phyloP scores from a whole-genome alignment of 2,888 invertebrate genomes.

The Aproaerema taeniolella region DNA sequence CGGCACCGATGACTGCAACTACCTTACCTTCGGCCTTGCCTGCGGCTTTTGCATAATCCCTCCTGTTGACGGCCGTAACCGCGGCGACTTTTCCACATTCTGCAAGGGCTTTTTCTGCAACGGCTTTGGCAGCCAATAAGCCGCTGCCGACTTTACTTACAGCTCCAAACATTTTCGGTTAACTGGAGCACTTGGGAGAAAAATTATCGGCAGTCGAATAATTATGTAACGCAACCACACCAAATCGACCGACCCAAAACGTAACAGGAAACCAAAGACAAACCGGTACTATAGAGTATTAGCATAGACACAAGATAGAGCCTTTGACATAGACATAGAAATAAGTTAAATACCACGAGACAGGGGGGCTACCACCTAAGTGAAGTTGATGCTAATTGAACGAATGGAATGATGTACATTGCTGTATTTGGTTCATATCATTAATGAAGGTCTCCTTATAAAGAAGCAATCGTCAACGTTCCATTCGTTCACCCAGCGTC shows the following conservation, averaged over 20 bases:
- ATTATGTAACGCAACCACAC: constrained; percentile 60
- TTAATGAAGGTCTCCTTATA: too few relatives aligned
- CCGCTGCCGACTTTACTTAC: constrained; percentile 78
- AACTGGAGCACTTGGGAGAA: constrained; percentile 40
- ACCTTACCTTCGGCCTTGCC: constrained; percentile 76
- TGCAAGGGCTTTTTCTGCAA: constrained; percentile 77
- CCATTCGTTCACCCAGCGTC: too few relatives aligned
- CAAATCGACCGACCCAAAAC: constrained; percentile 16
- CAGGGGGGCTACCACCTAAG: too few relatives aligned
- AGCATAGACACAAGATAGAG: too few relatives aligned
- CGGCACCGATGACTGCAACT: constrained; percentile 96
- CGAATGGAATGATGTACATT: too few relatives aligned
- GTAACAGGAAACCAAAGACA: constrained; percentile 10
- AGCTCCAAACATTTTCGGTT: constrained; percentile 78
- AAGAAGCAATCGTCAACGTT: too few relatives aligned
- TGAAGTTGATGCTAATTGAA: too few relatives aligned
- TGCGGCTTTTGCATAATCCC: constrained; percentile 46
- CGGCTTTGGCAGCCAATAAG: constrained; percentile 77
- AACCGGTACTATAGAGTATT: background rate
- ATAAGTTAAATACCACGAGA: too few relatives aligned
- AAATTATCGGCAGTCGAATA: constrained; percentile 41
- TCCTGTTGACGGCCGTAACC: constrained; percentile 54
- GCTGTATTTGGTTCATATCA: too few relatives aligned
- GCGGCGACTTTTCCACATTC: constrained; percentile 77
- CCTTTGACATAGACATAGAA: too few relatives aligned